phyloP scores from a whole-genome alignment of 2,113 vertebrate genomes.

The Pycnonotus jocosus region DNA sequence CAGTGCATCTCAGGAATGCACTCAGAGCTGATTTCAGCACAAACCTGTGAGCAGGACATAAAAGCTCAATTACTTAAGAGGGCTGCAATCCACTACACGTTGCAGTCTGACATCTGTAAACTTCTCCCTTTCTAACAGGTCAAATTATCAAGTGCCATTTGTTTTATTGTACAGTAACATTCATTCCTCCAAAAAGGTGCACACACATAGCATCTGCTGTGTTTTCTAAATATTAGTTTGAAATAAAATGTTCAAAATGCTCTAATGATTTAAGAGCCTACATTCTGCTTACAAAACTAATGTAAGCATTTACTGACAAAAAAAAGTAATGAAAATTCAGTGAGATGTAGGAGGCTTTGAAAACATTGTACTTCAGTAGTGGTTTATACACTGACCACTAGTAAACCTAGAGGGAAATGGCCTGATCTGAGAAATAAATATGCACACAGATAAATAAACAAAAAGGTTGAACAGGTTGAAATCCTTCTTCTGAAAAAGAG shows the following conservation, averaged over 20 bases:
- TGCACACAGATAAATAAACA: neutral
- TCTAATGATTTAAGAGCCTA: neutral
- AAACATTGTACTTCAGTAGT: neutral
- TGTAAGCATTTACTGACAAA: neutral
- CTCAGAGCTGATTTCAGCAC: neutral
- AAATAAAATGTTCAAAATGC: neutral
- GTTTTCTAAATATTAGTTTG: conserved; percentile 6
- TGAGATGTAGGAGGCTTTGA: neutral
- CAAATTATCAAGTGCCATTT: neutral
- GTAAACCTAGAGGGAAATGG: neutral
- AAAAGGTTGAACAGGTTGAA: neutral
- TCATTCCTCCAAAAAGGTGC: neutral
- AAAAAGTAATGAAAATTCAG: neutral
- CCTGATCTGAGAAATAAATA: neutral
- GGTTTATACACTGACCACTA: neutral
- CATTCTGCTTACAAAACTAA: neutral
- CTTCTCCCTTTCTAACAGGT: neutral
- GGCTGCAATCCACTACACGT: neutral
- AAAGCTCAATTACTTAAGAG: neutral
- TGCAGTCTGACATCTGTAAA: neutral
- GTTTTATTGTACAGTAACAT: conserved; percentile 1
- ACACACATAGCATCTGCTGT: neutral
- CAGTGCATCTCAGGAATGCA: neutral
- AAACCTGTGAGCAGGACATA: neutral
- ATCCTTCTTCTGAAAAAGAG: neutral